Base-by-base conservation (phyloP, 2,888 invertebrate genomes). In the Ophioninae sp. region DNA sequence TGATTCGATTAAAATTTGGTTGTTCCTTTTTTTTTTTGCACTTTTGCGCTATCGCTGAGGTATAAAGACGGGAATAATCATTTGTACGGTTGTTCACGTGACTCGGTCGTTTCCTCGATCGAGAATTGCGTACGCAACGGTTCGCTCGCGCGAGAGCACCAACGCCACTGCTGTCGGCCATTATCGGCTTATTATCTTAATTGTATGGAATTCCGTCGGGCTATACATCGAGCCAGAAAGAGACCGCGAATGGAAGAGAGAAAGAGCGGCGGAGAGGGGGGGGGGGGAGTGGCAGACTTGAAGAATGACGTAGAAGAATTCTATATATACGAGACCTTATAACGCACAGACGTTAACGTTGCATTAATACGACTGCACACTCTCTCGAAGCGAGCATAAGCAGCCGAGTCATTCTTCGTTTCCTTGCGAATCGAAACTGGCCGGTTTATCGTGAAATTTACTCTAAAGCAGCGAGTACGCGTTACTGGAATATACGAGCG, bases 121-220 rank as follows among this genome's bases (percentile, higher is more conserved):
- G 81, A 78, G 79, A 85, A 86, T 85, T 79, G 81, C 82, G 74
- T 50, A 78, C 62, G 61, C 82, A 44, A 81, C 64, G 84, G 81
- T 83, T 75, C 79, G 83, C 83, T 82, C 81, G 83, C 81, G 83
- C 81, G 83, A 83, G 78, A 81, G 74, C 78, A 61, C 74, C 78
- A 73, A 79, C 79, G 79, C 79, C 70, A 74, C 83, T 62, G 79
- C 85, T 68, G 80, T 79, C 81, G 69, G 77, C 83, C 77, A 86
- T 86, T 86, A 86, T 86, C 86, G 84, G 82, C 79, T 83, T 86
- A 86, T 85, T 86, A 86, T 86, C 85, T 86, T 85, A 85, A 86
- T 86, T 84, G 84, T 84, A 84, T 84, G 85, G 81, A 85, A 86
- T 85, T 86, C 85, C 84, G 74, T 72, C 74, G 75, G n/a, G 75